phyloP scores from a whole-genome alignment of 2,113 vertebrate species.

The Ceyx melanurus region DNA sequence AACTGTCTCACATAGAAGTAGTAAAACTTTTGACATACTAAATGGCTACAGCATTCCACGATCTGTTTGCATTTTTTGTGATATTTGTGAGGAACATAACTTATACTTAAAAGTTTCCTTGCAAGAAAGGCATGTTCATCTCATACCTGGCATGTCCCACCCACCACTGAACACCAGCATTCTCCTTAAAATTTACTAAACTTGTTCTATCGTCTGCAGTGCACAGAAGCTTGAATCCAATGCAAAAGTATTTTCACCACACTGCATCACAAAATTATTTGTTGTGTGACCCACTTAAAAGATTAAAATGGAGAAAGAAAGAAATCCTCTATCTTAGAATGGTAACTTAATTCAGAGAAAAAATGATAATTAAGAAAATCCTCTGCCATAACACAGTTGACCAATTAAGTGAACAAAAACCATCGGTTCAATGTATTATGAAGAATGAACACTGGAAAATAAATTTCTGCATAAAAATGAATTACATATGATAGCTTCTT shows the following conservation, averaged over 20 bases:
- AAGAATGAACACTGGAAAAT: not conserved
- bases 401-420: not conserved
- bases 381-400: not conserved
- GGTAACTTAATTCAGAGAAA: not conserved
- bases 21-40: not conserved
- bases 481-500: not conserved
- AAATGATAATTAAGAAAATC: not conserved
- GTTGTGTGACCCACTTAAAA: not conserved
- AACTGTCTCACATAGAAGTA: not conserved
- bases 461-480: not conserved
- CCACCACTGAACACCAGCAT: not conserved
- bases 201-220: not conserved
- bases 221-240: not conserved
- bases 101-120: not conserved
- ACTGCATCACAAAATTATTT: not conserved
- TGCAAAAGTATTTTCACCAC: not conserved
- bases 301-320: not conserved
- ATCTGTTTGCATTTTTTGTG: not conserved
- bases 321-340: not conserved
- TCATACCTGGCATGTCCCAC: not conserved
- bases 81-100: not conserved
- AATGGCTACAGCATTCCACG: not conserved
- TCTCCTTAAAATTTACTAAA: not conserved
- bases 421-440: not conserved
- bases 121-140: not conserved